Percentiles rank a stretch among this genome's conserved stretches.
These are phyloP conservation scores for Diaphora mendica DNA, from an alignment of 2,888 invertebrate species.

Conservation along the genomic window DNA sequence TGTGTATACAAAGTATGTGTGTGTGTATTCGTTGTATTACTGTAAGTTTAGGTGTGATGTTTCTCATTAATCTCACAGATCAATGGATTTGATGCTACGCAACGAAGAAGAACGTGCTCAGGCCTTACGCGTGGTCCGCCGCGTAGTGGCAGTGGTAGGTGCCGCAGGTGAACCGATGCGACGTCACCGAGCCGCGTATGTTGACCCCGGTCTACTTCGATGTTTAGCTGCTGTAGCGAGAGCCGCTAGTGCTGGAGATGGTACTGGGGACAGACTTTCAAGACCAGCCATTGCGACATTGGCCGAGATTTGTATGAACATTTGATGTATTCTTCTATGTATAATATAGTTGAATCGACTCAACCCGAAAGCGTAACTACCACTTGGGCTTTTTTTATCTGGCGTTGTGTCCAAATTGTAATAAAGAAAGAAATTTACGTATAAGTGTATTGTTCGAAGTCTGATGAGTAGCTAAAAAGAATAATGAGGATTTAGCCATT, in stretches of 20 bases:
- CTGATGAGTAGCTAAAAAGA: too few relatives aligned
- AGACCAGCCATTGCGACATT: constrained; percentile 95
- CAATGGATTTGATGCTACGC: constrained; percentile 95
- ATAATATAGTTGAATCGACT: not conserved
- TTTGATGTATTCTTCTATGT: not conserved
- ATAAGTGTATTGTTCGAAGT: too few relatives aligned
- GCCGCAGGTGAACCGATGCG: constrained; percentile 88
- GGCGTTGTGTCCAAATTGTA: too few relatives aligned
- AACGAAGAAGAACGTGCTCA: constrained; percentile 97
- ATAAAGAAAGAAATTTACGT: too few relatives aligned
- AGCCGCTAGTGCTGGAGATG: constrained; percentile 91
- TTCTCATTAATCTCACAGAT: constrained; percentile 79
- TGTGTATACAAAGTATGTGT: too few relatives aligned
- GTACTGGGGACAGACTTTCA: constrained; percentile 91
- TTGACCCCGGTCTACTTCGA: constrained; percentile 92
- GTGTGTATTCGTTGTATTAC: too few relatives aligned
- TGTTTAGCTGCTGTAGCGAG: constrained; percentile 93
- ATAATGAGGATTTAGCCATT: too few relatives aligned
- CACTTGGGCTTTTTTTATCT: too few relatives aligned
- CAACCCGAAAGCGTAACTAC: too few relatives aligned
- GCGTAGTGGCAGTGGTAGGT: constrained; percentile 77
- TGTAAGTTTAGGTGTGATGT: too few relatives aligned
- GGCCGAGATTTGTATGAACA: constrained; percentile 92
- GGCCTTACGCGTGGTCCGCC: constrained; percentile 93
- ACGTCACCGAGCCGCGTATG: constrained; percentile 88